Conservation (phyloP, 2,113 vertebrate genomes). For the Alosa alosa region DNA sequence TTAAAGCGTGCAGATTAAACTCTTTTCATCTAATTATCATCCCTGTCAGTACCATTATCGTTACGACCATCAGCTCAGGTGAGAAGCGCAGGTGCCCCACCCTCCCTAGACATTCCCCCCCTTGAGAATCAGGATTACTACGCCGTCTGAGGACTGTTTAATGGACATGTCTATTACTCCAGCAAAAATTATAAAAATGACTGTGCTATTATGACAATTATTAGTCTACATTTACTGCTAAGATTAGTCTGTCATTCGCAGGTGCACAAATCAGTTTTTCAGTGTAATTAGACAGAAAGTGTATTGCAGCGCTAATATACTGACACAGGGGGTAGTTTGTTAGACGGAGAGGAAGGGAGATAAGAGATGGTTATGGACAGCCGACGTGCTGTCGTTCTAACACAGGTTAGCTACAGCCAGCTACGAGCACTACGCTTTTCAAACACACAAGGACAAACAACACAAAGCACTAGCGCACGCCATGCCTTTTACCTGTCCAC, state of each 20-base stretch:
- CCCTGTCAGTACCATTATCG: constrained; percentile 3
- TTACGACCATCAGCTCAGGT: constrained; percentile 23
- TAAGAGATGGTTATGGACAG: neutral
- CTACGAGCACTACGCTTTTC: neutral
- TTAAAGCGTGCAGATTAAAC: neutral
- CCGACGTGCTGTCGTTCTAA: neutral
- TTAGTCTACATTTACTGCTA: neutral
- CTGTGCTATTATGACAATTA: neutral
- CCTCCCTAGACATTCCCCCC: neutral
- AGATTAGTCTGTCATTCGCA: neutral
- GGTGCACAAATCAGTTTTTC: neutral
- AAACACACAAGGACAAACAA: neutral
- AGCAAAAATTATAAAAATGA: neutral
- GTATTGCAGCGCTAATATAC: neutral
- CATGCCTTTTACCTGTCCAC: constrained; percentile 60
- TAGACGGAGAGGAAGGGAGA: neutral
- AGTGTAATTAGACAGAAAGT: constrained; percentile 10
- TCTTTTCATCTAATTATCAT: constrained; percentile 15
- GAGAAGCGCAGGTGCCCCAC: neutral
- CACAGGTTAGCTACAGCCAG: neutral
- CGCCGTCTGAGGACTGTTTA: neutral
- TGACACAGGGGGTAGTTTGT: neutral
- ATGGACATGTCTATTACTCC: neutral
- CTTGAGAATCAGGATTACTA: neutral
- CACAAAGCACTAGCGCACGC: neutral